phyloP scores from a whole-genome alignment of 1,140 invertebrate species.

The Tetramorium parvispinum region DNA sequence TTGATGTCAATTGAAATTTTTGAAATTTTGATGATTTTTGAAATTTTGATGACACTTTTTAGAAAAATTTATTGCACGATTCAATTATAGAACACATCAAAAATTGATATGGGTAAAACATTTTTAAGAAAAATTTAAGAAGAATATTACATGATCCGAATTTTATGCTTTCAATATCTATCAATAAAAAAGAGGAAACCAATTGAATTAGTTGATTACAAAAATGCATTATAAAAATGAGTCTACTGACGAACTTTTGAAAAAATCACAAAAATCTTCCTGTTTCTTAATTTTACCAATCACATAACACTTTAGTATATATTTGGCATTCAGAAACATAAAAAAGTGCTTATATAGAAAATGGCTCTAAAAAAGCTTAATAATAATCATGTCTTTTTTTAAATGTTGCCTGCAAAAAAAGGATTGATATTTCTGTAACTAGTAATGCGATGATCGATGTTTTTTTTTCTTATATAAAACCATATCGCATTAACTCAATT shows the following conservation, averaged over 20 bases:
- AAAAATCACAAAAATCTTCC: neutral
- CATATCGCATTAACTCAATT: neutral
- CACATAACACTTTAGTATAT: neutral
- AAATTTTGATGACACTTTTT: too few species aligned
- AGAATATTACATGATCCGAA: neutral
- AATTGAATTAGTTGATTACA: conserved; percentile 19
- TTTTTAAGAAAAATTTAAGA: neutral
- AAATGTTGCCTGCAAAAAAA: neutral
- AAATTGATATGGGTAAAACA: neutral
- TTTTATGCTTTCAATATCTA: neutral
- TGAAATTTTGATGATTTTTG: too few species aligned
- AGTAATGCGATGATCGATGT: neutral
- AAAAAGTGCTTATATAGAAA: neutral
- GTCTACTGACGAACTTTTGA: neutral
- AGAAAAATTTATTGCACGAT: neutral
- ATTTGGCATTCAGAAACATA: neutral
- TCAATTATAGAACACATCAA: neutral
- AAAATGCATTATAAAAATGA: neutral
- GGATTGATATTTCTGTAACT: neutral
- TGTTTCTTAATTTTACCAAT: neutral
- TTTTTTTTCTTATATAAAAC: neutral
- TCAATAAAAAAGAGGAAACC: neutral
- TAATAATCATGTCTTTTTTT: neutral
- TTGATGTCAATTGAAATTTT: neutral
- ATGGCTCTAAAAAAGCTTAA: neutral